A percentile compares a stretch with the other conserved stretches of the same genome.
phyloP scores from a whole-genome alignment of 35 echinoderm and acorn worm species.

The Heliocidaris tuberculata region DNA sequence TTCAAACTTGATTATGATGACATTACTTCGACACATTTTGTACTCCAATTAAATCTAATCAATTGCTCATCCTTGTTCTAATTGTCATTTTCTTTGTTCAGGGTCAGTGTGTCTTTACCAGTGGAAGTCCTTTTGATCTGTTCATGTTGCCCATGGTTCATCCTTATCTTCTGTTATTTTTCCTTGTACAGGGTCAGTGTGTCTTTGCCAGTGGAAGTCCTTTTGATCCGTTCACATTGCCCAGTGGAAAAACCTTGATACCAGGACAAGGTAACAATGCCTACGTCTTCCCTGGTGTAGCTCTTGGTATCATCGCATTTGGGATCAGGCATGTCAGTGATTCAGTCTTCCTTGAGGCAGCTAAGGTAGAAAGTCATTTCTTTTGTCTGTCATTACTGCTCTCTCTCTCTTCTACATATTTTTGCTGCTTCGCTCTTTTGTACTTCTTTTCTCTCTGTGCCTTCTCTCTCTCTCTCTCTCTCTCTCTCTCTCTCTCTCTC shows the following conservation, averaged over 20 bases:
- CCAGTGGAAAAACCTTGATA: conserved; percentile 61
- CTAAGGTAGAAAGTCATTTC: conserved; percentile 64
- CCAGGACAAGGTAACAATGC: conserved; percentile 97
- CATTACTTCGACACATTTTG: no score
- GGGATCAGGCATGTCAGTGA: conserved; percentile 83
- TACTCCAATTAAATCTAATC: no score
- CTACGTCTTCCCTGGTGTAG: conserved; percentile 95
- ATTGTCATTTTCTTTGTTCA: conserved; percentile 44
- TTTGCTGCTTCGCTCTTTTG: no score
- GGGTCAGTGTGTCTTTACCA: conserved; percentile 80
- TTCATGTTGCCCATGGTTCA: conserved; percentile 53
- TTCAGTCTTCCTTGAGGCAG: conserved; percentile 83
- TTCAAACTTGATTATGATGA: no score
- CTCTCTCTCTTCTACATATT: no score
- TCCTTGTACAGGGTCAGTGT: conserved; percentile 72
- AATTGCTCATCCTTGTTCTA: no score
- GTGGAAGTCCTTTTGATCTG: conserved; percentile 70
- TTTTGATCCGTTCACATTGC: conserved; percentile 69
- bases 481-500: no score
- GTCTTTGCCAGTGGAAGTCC: conserved; percentile 88
- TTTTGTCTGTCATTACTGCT: neutral
- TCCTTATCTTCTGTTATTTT: no score
- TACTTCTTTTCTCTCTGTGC: no score
- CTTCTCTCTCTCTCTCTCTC: no score
- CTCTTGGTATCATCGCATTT: conserved; percentile 81